phyloP scores from a whole-genome alignment of 2,797 vertebrate species.

The Anabacerthia variegaticeps region DNA sequence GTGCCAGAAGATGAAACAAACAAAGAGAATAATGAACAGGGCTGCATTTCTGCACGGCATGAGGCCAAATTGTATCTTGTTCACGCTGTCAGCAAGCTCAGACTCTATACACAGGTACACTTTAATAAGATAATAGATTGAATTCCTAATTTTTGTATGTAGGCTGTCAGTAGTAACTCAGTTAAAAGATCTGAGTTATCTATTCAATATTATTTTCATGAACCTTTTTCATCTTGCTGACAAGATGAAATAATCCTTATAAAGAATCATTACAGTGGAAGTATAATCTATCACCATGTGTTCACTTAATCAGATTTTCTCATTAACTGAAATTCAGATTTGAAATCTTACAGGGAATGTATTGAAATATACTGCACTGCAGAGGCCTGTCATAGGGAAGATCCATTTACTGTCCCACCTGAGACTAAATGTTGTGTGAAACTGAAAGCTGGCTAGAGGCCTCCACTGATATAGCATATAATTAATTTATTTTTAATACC shows the following conservation, averaged over 20 bases:
- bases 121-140: not conserved
- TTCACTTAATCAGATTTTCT: slow-evolving; percentile 12
- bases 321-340: not conserved
- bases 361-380: not conserved
- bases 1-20: not conserved
- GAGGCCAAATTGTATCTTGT: slow-evolving; percentile 57
- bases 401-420: not conserved
- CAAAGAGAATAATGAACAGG: not conserved
- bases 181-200: not conserved
- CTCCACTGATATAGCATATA: not conserved
- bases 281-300: not conserved
- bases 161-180: not conserved
- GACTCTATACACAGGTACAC: slow-evolving; percentile 42
- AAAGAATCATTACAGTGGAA: not conserved
- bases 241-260: not conserved
- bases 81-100: slow-evolving; percentile 36
- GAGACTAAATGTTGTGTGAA: not conserved
- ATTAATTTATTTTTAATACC: not conserved
- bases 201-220: not conserved
- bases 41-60: not conserved
- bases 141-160: not conserved
- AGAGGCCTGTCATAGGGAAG: not conserved
- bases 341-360: not conserved
- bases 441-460: not conserved
- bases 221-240: not conserved